These are phyloP conservation scores for Shinisaurus crocodilurus DNA, from an alignment of 2,113 vertebrate genomes.

Conservation along the genomic window DNA sequence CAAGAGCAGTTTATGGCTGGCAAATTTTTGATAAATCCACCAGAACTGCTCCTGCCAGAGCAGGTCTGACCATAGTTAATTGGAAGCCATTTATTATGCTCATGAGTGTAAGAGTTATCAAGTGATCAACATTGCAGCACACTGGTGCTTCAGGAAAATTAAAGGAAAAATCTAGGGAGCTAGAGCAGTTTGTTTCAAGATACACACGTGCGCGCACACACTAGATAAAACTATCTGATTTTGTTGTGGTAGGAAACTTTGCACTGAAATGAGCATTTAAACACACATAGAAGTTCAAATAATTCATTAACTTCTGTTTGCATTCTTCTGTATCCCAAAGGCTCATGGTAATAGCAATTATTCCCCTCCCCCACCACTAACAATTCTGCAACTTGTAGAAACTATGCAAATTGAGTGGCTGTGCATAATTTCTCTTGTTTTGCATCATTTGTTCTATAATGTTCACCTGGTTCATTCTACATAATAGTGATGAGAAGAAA, in stretches of 20 bases:
- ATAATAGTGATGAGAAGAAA: background rate
- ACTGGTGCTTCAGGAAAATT: slow-evolving; percentile 16
- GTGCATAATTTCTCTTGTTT: background rate
- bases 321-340: background rate
- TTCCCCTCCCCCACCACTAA: background rate
- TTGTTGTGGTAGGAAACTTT: background rate
- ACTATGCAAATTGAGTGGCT: background rate
- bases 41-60: slow-evolving; percentile 36
- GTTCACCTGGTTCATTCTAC: background rate
- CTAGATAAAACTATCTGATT: background rate
- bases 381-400: background rate
- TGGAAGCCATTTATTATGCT: slow-evolving; percentile 47
- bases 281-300: background rate
- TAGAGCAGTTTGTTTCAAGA: background rate
- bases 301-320: slow-evolving; percentile 1
- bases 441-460: slow-evolving; percentile 2
- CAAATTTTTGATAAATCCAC: slow-evolving; percentile 38
- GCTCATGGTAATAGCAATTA: background rate
- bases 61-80: slow-evolving; percentile 53
- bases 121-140: background rate
- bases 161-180: background rate
- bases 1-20: background rate
- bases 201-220: fast-evolving
- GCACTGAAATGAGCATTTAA: background rate
- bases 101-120: slow-evolving; percentile 33